Conservation (phyloP, 2,888 invertebrate species). For the Sinhomidia bicolor region DNA sequence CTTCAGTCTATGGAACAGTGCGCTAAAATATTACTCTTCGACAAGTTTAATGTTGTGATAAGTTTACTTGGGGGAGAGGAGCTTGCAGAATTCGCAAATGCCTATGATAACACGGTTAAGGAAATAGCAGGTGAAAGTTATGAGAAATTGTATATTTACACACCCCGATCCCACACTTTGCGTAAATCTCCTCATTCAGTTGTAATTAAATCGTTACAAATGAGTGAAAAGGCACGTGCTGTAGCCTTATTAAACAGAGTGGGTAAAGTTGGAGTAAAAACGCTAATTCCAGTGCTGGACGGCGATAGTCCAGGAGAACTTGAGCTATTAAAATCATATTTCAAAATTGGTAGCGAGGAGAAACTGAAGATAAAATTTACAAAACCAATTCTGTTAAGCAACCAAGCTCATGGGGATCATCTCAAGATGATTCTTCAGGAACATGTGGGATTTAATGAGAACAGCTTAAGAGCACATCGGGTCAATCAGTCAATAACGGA, state of each 20-base stretch:
- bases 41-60: conserved; percentile 57
- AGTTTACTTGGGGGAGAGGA: conserved; percentile 67
- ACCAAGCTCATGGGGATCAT: conserved; percentile 48
- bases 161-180: conserved; percentile 33
- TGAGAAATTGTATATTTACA: conserved; percentile 40
- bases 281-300: conserved; percentile 76
- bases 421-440: conserved; percentile 63
- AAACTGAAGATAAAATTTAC: conserved; percentile 68
- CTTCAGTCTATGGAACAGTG: conserved; percentile 42
- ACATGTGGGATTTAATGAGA: conserved; percentile 38
- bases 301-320: conserved; percentile 59
- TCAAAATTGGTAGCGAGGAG: conserved; percentile 59
- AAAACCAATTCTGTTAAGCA: conserved; percentile 68
- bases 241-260: conserved; percentile 76
- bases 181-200: conserved; percentile 43
- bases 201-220: conserved; percentile 73
- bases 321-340: conserved; percentile 65
- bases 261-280: conserved; percentile 74
- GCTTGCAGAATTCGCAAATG: conserved; percentile 53
- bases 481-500: background rate
- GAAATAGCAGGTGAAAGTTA: background rate
- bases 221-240: conserved; percentile 74
- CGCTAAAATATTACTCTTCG: conserved; percentile 63
- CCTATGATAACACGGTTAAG: conserved; percentile 49
- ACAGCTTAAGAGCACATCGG: conserved; percentile 15